phyloP scores from a whole-genome alignment of 2,888 invertebrate species.

The Ariolimax columbianus region DNA sequence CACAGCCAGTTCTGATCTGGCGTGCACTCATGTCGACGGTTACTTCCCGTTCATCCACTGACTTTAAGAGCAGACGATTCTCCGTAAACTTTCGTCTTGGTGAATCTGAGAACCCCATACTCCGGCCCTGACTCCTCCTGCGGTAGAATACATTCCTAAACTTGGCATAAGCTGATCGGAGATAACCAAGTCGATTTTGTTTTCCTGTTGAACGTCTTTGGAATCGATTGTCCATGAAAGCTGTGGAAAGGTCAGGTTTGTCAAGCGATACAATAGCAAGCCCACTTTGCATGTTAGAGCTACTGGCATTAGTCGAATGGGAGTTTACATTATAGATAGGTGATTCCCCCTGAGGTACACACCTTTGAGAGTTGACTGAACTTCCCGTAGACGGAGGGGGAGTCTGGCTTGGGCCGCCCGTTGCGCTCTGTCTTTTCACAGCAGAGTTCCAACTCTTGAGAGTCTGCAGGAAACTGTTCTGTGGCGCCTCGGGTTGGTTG shows the following conservation, averaged over 20 bases:
- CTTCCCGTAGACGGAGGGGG: not conserved
- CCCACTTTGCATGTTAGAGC: not conserved
- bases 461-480: conserved; percentile 40
- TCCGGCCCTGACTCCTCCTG: conserved; percentile 8
- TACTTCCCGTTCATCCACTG: not conserved
- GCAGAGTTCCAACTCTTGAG: conserved; percentile 37
- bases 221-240: not conserved
- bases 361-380: not conserved
- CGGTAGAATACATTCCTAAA: conserved; percentile 21
- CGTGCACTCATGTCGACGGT: not conserved
- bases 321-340: not conserved
- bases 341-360: conserved; percentile 1
- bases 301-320: not conserved
- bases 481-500: conserved; percentile 17
- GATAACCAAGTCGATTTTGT: conserved; percentile 16
- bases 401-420: not conserved
- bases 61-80: not conserved
- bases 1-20: not conserved
- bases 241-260: not conserved
- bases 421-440: conserved; percentile 23
- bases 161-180: conserved; percentile 10
- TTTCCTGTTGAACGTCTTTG: not conserved
- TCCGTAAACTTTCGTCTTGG: conserved; percentile 5
- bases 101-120: conserved; percentile 4
- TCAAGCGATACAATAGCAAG: conserved; percentile 6